A percentile compares a stretch with the other conserved stretches of the same genome.
These are phyloP conservation scores for Ecdyonurus torrentis DNA, from an alignment of 2,888 invertebrate species.

Conservation along the genomic window DNA sequence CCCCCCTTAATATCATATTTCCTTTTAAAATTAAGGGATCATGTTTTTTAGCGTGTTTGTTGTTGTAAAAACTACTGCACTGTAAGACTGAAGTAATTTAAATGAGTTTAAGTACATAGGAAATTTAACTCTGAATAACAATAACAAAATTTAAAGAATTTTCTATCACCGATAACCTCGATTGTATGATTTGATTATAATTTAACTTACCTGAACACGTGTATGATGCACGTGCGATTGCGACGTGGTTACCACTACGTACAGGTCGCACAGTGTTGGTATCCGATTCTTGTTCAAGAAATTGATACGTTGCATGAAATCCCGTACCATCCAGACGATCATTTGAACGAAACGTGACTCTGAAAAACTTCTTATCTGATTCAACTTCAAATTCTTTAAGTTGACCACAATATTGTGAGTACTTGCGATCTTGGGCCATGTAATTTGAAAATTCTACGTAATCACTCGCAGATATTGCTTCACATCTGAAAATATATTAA, in stretches of 20 bases:
- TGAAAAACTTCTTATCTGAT: constrained; percentile 84
- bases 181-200: background rate
- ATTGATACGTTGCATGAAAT: constrained; percentile 83
- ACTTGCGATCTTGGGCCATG: constrained; percentile 76
- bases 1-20: no score
- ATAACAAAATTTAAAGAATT: no score
- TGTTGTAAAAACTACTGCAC: no score
- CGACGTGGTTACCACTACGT: no score
- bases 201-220: background rate
- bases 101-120: background rate
- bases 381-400: constrained; percentile 62
- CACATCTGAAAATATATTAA: constrained; percentile 57
- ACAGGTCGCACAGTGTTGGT: constrained; percentile 30
- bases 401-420: constrained; percentile 75
- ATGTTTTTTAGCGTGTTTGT: no score
- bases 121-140: no score
- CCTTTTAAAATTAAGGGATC: no score
- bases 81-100: background rate
- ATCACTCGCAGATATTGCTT: constrained; percentile 80
- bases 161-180: background rate
- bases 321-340: constrained; percentile 86
- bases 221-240: no score
- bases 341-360: constrained; percentile 88
- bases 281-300: constrained; percentile 55
- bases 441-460: constrained; percentile 94